phyloP scores from a whole-genome alignment of 2,797 vertebrate species.

The Darevskia mixta region DNA sequence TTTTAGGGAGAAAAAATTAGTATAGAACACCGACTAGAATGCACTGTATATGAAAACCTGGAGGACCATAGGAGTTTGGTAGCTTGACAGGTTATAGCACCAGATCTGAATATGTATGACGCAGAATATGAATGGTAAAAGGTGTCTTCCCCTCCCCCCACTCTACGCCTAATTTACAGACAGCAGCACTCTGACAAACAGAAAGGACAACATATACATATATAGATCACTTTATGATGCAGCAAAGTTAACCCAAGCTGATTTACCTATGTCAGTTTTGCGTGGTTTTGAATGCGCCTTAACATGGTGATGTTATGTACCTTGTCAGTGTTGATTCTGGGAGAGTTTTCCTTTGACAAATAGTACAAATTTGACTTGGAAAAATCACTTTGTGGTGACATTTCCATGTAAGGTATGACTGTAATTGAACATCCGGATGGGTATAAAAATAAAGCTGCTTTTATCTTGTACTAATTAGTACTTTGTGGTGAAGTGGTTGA shows the following conservation, averaged over 20 bases:
- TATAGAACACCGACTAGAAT: conserved; percentile 51
- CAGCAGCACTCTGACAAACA: not conserved
- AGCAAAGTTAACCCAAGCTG: not conserved
- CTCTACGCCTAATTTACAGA: not conserved
- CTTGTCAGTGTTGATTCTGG: not conserved
- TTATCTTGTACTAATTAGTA: not conserved
- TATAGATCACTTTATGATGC: not conserved
- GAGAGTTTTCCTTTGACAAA: too few relatives aligned
- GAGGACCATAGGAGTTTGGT: conserved; percentile 32
- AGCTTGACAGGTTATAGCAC: not conserved
- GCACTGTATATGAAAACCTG: conserved; percentile 38
- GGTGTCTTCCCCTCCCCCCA: too few relatives aligned
- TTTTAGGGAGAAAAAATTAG: conserved; percentile 45
- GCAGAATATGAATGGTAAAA: not conserved
- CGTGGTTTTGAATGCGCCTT: not conserved
- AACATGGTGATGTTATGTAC: not conserved
- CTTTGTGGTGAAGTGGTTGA: too few relatives aligned
- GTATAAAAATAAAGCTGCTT: not conserved
- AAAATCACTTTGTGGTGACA: not conserved
- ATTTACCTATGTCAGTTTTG: not conserved
- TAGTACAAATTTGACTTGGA: not conserved
- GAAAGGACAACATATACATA: not conserved
- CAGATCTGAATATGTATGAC: not conserved
- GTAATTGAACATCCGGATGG: not conserved
- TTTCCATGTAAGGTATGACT: not conserved